phyloP scores from a whole-genome alignment of 2,113 vertebrate species.

The Illadopsis cleaveri region DNA sequence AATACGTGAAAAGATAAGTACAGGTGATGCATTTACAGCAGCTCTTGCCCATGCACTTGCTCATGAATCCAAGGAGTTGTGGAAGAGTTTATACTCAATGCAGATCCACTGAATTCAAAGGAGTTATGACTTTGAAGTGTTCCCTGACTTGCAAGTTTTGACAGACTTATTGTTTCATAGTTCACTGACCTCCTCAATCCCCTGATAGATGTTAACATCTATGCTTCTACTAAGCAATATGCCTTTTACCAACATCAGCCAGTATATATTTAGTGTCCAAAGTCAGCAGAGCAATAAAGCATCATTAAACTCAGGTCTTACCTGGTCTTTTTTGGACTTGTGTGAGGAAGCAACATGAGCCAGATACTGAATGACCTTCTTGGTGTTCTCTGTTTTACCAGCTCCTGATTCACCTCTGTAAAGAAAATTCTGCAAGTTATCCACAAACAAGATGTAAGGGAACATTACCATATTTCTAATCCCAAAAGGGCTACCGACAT shows the following conservation, averaged over 20 bases:
- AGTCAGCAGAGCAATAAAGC: neutral
- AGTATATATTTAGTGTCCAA: neutral
- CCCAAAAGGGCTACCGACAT: neutral
- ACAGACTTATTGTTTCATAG: neutral
- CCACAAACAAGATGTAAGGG: neutral
- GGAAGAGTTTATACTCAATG: neutral
- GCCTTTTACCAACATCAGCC: neutral
- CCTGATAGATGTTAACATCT: neutral
- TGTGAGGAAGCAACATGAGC: slow-evolving; percentile 96
- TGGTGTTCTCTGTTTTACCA: slow-evolving; percentile 98
- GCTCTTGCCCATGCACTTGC: neutral
- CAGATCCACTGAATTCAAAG: neutral
- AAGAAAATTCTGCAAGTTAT: slow-evolving; percentile 33
- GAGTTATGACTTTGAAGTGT: neutral
- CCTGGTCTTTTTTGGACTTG: slow-evolving; percentile 98
- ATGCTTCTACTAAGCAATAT: neutral
- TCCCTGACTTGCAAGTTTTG: neutral
- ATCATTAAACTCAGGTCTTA: slow-evolving; percentile 54
- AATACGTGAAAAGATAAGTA: neutral
- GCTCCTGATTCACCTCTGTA: slow-evolving; percentile 96
- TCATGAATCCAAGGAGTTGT: neutral
- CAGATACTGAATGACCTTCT: slow-evolving; percentile 98
- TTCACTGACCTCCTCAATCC: neutral
- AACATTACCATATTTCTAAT: neutral
- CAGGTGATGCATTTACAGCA: neutral